These are phyloP conservation scores for Pantala flavescens DNA, from an alignment of 1,140 invertebrate genomes.

Conservation along the genomic window DNA sequence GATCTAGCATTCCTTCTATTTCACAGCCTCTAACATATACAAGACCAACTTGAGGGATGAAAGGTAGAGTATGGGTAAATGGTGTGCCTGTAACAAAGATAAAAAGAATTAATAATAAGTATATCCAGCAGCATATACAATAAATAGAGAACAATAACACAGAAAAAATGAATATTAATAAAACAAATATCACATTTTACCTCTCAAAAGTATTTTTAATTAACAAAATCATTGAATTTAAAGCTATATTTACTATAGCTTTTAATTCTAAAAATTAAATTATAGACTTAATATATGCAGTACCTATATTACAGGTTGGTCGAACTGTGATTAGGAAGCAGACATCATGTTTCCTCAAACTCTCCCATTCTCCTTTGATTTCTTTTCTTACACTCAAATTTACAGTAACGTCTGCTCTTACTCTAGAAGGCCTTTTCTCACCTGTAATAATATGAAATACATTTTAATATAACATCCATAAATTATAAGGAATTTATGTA, in stretches of 20 bases:
- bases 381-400: slow-evolving; percentile 81
- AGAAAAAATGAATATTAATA: no score
- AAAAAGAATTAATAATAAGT: slow-evolving; percentile 22
- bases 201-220: no score
- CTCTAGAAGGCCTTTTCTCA: slow-evolving; percentile 87
- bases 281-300: slow-evolving; percentile 7
- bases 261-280: no score
- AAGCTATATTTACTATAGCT: no score
- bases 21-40: slow-evolving; percentile 93
- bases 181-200: no score
- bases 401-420: slow-evolving; percentile 87
- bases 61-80: slow-evolving; percentile 69
- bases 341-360: slow-evolving; percentile 91
- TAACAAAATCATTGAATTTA: no score
- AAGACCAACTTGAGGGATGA: slow-evolving; percentile 84
- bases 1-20: slow-evolving; percentile 97
- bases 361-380: slow-evolving; percentile 96
- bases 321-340: slow-evolving; percentile 90
- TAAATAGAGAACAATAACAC: no score
- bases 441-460: slow-evolving; percentile 36
- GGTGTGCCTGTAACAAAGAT: slow-evolving; percentile 50
- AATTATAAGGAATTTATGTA: background rate
- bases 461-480: background rate
- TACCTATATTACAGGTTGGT: slow-evolving; percentile 70
- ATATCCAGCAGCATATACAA: no score